These are phyloP conservation scores for Limnephilus marmoratus DNA, from an alignment of 2,888 invertebrate genomes.

Conservation along the genomic window DNA sequence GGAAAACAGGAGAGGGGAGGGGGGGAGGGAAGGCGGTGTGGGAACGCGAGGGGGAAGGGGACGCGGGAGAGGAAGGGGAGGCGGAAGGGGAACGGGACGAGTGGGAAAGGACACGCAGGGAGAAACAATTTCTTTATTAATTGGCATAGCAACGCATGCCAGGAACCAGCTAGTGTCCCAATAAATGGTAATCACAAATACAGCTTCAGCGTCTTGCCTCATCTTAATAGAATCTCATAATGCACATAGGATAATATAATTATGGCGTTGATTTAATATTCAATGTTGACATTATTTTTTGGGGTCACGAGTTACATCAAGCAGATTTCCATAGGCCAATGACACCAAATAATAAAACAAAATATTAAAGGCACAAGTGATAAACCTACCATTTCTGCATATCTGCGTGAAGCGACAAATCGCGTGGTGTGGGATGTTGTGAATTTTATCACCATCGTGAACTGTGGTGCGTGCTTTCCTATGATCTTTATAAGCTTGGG, in stretches of 20 bases:
- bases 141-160: too few relatives aligned
- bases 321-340: not conserved
- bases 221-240: not conserved
- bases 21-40: too few relatives aligned
- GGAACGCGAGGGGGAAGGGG: too few relatives aligned
- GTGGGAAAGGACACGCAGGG: too few relatives aligned
- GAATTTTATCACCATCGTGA: not conserved
- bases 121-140: too few relatives aligned
- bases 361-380: not conserved
- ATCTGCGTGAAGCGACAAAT: not conserved
- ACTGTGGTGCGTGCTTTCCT: not conserved
- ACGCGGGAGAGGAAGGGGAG: too few relatives aligned
- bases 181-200: not conserved
- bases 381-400: not conserved
- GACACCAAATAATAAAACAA: constrained; percentile 2
- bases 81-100: too few relatives aligned
- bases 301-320: not conserved
- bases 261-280: not conserved
- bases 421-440: not conserved
- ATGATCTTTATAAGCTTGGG: not conserved
- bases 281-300: not conserved
- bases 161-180: too few relatives aligned
- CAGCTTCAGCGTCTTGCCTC: not conserved
- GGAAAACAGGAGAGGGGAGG: too few relatives aligned
- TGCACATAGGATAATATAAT: not conserved